Evolutionary conservation across 2,888 invertebrate species (phyloP).

Genomic region (Drosophila leonis): DNA sequence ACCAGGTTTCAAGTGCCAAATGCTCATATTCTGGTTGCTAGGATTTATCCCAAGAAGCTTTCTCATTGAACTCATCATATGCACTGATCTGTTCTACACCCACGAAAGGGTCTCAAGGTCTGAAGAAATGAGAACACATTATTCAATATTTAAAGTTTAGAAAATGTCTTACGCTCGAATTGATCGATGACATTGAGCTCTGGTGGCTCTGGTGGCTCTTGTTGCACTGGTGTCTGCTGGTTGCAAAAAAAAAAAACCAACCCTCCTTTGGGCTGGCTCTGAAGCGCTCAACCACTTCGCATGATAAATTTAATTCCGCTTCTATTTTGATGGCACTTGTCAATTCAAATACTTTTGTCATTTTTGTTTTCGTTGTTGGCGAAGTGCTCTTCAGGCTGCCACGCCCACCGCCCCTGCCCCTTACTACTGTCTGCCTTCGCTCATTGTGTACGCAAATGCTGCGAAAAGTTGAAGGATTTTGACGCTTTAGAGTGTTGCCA

Average conservation of each 20-base stretch:
- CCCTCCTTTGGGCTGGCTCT: slow-evolving; percentile 14
- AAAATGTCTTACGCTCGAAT: slow-evolving; percentile 61
- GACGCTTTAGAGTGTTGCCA: slow-evolving; percentile 64
- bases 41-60: background rate
- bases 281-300: slow-evolving; percentile 56
- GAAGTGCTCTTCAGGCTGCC: slow-evolving; percentile 65
- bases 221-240: slow-evolving; percentile 19
- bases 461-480: slow-evolving; percentile 81
- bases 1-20: slow-evolving; percentile 10
- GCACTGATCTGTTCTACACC: slow-evolving; percentile 26
- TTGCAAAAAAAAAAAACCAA: slow-evolving; percentile 7
- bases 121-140: slow-evolving; percentile 60
- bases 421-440: background rate
- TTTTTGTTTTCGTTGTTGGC: slow-evolving; percentile 67
- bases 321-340: slow-evolving; percentile 82
- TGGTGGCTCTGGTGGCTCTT: slow-evolving; percentile 10
- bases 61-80: slow-evolving; percentile 43
- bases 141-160: slow-evolving; percentile 74
- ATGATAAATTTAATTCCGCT: slow-evolving; percentile 82
- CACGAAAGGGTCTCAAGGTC: slow-evolving; percentile 27
- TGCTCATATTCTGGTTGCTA: slow-evolving; percentile 37
- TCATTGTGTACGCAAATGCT: slow-evolving; percentile 63
- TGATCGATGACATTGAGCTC: slow-evolving; percentile 76
- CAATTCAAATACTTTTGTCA: slow-evolving; percentile 81
- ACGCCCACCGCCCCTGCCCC: slow-evolving; percentile 31